Evolutionary conservation across 1,140 invertebrate genomes (phyloP).

Genomic region (Dufourea novaeangliae): DNA sequence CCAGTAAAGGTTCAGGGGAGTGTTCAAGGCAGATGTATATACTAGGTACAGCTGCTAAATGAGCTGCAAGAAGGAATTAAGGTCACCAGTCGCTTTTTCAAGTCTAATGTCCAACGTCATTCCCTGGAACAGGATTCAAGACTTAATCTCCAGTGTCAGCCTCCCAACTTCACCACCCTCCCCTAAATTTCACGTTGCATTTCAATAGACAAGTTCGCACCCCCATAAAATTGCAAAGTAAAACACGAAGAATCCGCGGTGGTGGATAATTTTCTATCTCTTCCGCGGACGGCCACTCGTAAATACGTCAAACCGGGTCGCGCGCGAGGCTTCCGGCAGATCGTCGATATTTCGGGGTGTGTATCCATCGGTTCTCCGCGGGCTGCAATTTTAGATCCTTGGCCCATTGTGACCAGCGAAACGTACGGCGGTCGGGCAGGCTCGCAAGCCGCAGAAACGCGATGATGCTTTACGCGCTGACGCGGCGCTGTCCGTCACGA

Average conservation of each 20-base stretch:
- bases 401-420: conserved; percentile 32
- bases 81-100: too few species aligned
- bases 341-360: background rate
- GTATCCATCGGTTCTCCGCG: background rate
- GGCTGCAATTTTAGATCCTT: conserved; percentile 32
- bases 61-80: too few species aligned
- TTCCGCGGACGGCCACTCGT: background rate
- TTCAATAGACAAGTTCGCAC: too few species aligned
- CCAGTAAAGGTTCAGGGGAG: too few species aligned
- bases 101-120: too few species aligned
- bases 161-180: too few species aligned
- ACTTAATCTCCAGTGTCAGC: too few species aligned
- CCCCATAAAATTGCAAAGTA: background rate
- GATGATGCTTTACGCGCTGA: conserved; percentile 74
- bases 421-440: conserved; percentile 35
- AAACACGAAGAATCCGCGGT: background rate
- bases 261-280: background rate
- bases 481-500: conserved; percentile 74
- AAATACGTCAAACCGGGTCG: background rate
- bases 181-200: too few species aligned
- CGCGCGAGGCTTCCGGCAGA: background rate
- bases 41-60: too few species aligned
- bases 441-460: conserved; percentile 56
- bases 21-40: too few species aligned
- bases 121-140: background rate